Base-by-base conservation (phyloP, 2,113 vertebrate species). In the Piaya cayana region DNA sequence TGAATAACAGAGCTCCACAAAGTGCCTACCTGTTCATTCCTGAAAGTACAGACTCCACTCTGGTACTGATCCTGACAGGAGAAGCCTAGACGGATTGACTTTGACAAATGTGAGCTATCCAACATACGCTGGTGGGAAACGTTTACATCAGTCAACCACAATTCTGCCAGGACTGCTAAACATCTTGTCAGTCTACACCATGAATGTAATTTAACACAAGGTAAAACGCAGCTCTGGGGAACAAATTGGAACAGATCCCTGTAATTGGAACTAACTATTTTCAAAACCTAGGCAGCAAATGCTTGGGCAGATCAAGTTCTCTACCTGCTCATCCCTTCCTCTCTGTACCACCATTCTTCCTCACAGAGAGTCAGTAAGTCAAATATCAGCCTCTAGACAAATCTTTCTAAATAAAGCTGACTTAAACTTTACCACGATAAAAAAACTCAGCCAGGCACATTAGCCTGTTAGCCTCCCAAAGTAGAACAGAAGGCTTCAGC, bases 81-180 rank as follows among this genome's bases (percentile, higher is more conserved):
- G 79, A 78, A 65, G 95, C 50, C 70, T n/a, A 71, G 75, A 93
- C 64, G 50, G 77, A 93, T 68, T 96, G 94, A 94, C 89, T 97
- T 94, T 85, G 89, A 97, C 93, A 95, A 93, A 97, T 81, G 30
- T 93, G 92, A 96, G 69, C 91, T 72, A 93, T 79, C 91, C 93
- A 92, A 70, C 91, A 77, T 83, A 93, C 80, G 77, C 68, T 96
- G 77, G 87, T 83, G 95, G 92, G 85, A 96, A 96, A 86, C 65
- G 59, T 96, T 97, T 96, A 94, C 77, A 94, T 92, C 92, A 93
- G 91, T 87, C 92, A 93, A 58, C 77, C 88, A 82, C 71, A 91
- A 81, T 90, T 84, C 81, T 94, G 88, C 71, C 86, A 95, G 85
- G 84, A 88, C 45, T n/a, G 3, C 90, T 96, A 91, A 97, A 77